These are phyloP conservation scores for Campopleginae sp. DNA, from an alignment of 2,888 invertebrate species.

Conservation along the genomic window DNA sequence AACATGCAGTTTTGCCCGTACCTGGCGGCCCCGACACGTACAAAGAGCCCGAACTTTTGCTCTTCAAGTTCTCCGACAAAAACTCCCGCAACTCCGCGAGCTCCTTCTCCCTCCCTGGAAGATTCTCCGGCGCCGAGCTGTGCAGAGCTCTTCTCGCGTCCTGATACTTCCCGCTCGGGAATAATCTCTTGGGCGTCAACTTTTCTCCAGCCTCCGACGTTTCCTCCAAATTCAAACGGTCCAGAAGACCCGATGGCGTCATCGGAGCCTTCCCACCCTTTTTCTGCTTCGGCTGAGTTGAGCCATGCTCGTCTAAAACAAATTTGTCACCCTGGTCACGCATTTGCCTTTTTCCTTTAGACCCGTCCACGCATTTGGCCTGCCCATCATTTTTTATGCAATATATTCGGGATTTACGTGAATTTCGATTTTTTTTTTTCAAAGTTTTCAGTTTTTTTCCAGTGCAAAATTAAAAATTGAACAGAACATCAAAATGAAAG, in stretches of 20 bases:
- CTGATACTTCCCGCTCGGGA: slow-evolving; percentile 77
- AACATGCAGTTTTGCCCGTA: slow-evolving; percentile 97
- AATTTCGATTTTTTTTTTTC: no score
- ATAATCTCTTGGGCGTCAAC: slow-evolving; percentile 75
- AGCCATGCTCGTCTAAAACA: slow-evolving; percentile 70
- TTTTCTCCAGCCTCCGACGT: slow-evolving; percentile 67
- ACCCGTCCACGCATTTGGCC: neutral
- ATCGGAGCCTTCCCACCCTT: slow-evolving; percentile 61
- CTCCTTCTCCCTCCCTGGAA: slow-evolving; percentile 93
- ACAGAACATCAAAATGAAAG: no score
- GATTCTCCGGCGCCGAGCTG: slow-evolving; percentile 84
- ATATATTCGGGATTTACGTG: no score
- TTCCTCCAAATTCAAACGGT: slow-evolving; percentile 73
- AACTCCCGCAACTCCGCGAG: slow-evolving; percentile 89
- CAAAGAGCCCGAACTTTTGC: slow-evolving; percentile 90
- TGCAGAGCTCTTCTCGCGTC: slow-evolving; percentile 85
- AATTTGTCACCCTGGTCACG: neutral
- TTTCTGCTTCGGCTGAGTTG: slow-evolving; percentile 74
- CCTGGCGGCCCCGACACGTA: slow-evolving; percentile 99
- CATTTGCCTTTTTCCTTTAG: neutral
- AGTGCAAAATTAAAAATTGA: no score
- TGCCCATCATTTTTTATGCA: neutral
- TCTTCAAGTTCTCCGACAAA: slow-evolving; percentile 88
- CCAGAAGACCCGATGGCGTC: slow-evolving; percentile 78
- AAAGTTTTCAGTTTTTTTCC: no score